Base-by-base conservation (phyloP, 2,888 invertebrate genomes). In the Clepsis dumicolana region DNA sequence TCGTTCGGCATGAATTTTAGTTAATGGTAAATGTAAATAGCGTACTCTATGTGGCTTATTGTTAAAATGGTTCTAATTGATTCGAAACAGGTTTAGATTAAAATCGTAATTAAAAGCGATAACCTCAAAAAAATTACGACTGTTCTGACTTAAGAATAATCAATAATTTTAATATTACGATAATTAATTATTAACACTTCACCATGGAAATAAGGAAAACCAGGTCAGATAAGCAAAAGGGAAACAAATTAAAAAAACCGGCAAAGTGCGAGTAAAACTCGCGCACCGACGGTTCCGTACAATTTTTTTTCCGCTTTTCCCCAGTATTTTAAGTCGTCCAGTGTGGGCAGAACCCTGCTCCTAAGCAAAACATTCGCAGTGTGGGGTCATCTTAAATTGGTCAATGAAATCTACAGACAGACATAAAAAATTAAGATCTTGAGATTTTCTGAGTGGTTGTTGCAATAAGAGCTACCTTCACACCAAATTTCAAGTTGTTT, bases 1-100 rank as follows among this genome's bases (percentile, higher is more conserved):
- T 29, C 29, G 8, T 7, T 10, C 35, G 3, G 10, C 35, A 35
- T 3, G 35, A 14, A 10, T 35, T 4, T 14, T 12, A 41, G 16
- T 41, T 3, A 48, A 18, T 48, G 21, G 10, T 0, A 52, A 52
- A 25, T 4, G 52, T 52, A 48, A 48, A 48, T 8, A 8, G 48
- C 18, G 18, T 12, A 2, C 25, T 52, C 25, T 52, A 52, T 52
- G 25, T n/a, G 21, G n/a, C n/a, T 25, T 24, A n/a, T 52, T 52
- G 25, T 52, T 52, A 25, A 12, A 50, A 50, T 24, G 24, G 52
- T 25, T 25, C 25, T 14, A 52, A 52, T 52, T 25, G 52, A 52
- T 52, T 52, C 14, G 52, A 52, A 52, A 52, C 25, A 25, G 52
- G 24, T 25, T 14, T 7, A 52, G 52, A 52, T 52, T 52, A 25